Percentiles rank a stretch among this genome's conserved stretches.
phyloP scores from a whole-genome alignment of 2,888 invertebrate species.

The Andrena camellia region DNA sequence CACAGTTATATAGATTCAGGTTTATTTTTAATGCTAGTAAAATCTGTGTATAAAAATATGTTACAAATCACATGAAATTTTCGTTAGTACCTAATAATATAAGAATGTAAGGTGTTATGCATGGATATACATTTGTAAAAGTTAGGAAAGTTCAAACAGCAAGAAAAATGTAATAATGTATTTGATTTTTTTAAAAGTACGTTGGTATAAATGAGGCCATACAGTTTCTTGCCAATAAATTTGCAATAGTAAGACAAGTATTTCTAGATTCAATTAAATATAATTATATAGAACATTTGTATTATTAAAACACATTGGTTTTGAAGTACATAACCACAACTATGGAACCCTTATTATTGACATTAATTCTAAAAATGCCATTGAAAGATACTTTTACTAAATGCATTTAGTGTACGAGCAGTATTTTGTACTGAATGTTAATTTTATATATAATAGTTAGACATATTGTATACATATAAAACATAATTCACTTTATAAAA shows the following conservation, averaged over 20 bases:
- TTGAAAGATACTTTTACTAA: not conserved
- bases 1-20: constrained; percentile 11
- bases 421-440: constrained; percentile 4
- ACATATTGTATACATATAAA: not conserved
- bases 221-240: not conserved
- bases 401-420: not conserved
- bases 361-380: not conserved
- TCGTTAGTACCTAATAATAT: not conserved
- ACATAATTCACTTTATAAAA: not conserved
- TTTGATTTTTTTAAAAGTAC: not conserved
- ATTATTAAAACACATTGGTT: not conserved
- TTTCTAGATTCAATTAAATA: not conserved
- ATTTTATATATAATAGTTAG: not conserved
- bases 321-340: constrained; percentile 6
- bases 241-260: constrained; percentile 3
- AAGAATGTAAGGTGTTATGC: not conserved
- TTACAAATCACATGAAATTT: not conserved
- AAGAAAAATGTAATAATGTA: constrained; percentile 1
- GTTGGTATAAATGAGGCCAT: not conserved
- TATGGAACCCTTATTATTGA: not conserved
- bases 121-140: not conserved
- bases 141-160: not conserved
- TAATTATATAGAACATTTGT: not conserved
- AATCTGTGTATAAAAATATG: not conserved
- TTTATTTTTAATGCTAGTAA: not conserved